Evolutionary conservation across 2,888 invertebrate species (phyloP), one percentile per base, ranked within the genome.

Genomic region (Chorisops tibialis): DNA sequence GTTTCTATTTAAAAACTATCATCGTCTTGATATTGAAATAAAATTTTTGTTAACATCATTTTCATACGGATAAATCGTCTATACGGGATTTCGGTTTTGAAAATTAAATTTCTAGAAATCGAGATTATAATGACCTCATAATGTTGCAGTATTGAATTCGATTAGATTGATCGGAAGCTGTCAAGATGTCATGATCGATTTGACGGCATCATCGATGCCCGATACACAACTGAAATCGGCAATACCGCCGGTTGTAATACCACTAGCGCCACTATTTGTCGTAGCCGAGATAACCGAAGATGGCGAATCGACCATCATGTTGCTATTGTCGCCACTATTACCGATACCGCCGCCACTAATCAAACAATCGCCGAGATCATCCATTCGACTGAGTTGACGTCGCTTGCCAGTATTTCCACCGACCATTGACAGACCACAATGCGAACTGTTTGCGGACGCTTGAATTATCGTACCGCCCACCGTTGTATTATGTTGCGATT

Each of bases 181-280:
- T 79, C 79, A 79, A 72, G 79, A 80, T 54, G 78, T 79, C 71
- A 81, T 76, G 67, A 82, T 82, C 63, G 82, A 82, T 67, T 81
- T 79, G 37, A 82, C 81, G 30, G 82, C 80, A 69, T 81, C 81
- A 66, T 82, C 82, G 45, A 81, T 72, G 56, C 74, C 73, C 49
- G 75, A 68, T 67, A 81, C 81, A 69, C 77, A 78, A 63, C 73
- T 75, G 60, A 77, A 77, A 66, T 77, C 78, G 30, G 64, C 59
- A 9, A 66, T 64, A 4, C 54, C 49, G 18, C 50, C 50, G 38
- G 19, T 22, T 54, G 65, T 60, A 22, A 38, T 61, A 63, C 63
- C 65, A 35, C 59, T 63, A 19, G 59, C 59, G 30, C 47, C 45
- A 48, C 45, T 38, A 66, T 62, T 56, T 67, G 66, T 58, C 68